phyloP scores from a whole-genome alignment of 2,113 vertebrate genomes.

The Pogonocichla stellata region DNA sequence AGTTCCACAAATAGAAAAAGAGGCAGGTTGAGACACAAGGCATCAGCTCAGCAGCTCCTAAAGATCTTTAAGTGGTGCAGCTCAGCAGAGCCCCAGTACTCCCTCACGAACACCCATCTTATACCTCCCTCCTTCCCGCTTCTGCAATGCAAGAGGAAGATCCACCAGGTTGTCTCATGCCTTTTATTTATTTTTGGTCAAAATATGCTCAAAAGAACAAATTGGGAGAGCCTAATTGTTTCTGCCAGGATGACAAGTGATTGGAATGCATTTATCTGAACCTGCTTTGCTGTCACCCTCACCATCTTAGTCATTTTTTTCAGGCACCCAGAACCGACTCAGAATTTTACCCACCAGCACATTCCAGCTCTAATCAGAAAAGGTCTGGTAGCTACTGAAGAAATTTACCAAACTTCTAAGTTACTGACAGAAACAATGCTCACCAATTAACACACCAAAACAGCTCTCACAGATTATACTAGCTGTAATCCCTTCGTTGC shows the following conservation, averaged over 20 bases:
- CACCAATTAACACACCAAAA: not conserved
- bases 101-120: fast-evolving
- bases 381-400: not conserved
- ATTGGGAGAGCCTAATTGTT: not conserved
- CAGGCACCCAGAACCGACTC: not conserved
- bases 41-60: not conserved
- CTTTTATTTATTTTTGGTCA: not conserved
- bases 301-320: not conserved
- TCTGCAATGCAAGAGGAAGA: not conserved
- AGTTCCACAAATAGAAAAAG: fast-evolving
- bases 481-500: fast-evolving
- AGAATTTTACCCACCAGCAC: not conserved
- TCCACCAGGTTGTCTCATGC: fast-evolving
- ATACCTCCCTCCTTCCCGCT: not conserved
- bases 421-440: not conserved
- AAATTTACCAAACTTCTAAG: not conserved
- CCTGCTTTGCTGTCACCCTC: not conserved
- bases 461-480: not conserved
- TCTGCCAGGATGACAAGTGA: not conserved
- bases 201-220: not conserved
- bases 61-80: not conserved
- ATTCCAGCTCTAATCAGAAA: not conserved
- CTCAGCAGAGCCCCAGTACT: not conserved
- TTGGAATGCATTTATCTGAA: not conserved
- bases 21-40: not conserved